phyloP scores from a whole-genome alignment of 2,797 vertebrate species.

The Hirundo rustica region DNA sequence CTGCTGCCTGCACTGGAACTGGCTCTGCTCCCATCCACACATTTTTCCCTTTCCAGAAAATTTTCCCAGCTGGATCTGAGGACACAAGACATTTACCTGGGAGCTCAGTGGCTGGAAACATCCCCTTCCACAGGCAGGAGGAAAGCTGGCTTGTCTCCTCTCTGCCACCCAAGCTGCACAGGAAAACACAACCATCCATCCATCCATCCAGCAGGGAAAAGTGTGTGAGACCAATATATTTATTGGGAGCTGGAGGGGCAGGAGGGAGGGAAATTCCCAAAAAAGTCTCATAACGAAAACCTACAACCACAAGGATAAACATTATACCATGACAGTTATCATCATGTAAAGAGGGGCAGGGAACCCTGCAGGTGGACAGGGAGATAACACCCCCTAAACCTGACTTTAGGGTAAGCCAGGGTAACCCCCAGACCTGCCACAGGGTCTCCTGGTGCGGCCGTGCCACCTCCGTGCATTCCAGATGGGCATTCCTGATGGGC shows the following conservation, averaged over 20 bases:
- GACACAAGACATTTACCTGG: not conserved
- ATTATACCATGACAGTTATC: fast-evolving
- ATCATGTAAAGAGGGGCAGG: not conserved
- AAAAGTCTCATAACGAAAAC: fast-evolving
- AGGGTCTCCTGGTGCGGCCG: fast-evolving
- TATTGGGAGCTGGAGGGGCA: fast-evolving
- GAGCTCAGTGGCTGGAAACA: not conserved
- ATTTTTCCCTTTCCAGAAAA: fast-evolving
- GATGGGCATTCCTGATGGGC: not conserved
- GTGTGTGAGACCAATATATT: fast-evolving
- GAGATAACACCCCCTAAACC: not conserved
- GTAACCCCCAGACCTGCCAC: not conserved
- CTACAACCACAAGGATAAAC: not conserved
- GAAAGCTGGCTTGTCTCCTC: not conserved
- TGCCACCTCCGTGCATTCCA: not conserved
- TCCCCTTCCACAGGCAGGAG: not conserved
- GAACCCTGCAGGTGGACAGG: not conserved
- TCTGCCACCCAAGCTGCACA: not conserved
- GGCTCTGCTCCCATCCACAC: not conserved
- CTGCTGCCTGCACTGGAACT: fast-evolving
- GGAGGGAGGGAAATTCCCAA: not conserved
- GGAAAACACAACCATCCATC: not conserved
- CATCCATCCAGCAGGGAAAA: not conserved
- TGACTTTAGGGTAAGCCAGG: not conserved
- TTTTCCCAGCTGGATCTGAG: not conserved